Base-by-base conservation (phyloP, 2,797 vertebrate genomes). In the Botia almorhae region DNA sequence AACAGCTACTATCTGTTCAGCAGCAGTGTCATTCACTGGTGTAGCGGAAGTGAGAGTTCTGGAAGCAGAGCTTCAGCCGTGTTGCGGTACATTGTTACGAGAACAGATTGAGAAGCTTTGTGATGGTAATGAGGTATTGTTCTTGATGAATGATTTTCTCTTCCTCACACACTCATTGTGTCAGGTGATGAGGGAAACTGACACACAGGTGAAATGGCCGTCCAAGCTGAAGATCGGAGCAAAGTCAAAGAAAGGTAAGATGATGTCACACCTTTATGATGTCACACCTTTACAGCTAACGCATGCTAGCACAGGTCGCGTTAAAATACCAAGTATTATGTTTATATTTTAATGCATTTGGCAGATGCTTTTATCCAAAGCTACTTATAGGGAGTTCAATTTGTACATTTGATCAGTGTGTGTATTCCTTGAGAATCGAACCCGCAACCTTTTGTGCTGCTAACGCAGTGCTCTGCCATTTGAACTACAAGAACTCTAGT, bases 171-270 rank as follows among this genome's bases (percentile, higher is more conserved):
- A 48, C 56, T 70, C 68, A 70, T 78, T 78, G 68, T 78, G 29
- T 56, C 61, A 95, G 94, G 93, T 95, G 88, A 94, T 94, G 93
- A 91, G 80, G 84, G 93, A 95, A 88, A 95, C 93, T 58, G 84
- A 91, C 91, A 94, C 94, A 51, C 92, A 93, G 92, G 94, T 95
- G 90, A 95, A 95, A 92, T 95, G 94, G 94, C 94, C 94, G 0
- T 95, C 94, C 78, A 95, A 95, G 78, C 89, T 95, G 81, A 95
- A 95, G 88, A 94, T 95, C 51, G 94, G 94, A 61, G 94, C 94
- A 53, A 95, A 95, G 84, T 95, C 94, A 82, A 95, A 95, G 89
- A 95, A 95, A 94, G 94, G 94, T 95, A 82, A 85, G 82, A 74
- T 12, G 36, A 72, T 19, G 17, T 60, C 69, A 63, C 51, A 55